Conservation (phyloP, 2,113 vertebrate species). For the Monopterus albus region DNA sequence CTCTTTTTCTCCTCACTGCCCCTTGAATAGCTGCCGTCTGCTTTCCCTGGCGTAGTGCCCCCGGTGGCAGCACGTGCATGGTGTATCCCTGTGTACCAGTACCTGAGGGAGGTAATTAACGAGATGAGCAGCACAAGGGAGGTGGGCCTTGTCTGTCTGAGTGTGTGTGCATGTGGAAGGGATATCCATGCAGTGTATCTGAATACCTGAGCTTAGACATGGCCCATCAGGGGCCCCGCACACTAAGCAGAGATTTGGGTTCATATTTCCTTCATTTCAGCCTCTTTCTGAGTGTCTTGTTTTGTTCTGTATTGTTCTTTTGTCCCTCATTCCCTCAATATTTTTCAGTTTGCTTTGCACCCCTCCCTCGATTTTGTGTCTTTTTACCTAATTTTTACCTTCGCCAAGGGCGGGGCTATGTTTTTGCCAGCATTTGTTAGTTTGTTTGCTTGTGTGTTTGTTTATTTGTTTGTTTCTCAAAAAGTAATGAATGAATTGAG, state of each 20-base stretch:
- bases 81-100: constrained; percentile 56
- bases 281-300: background rate
- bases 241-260: constrained; percentile 27
- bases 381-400: no score
- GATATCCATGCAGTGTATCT: constrained; percentile 28
- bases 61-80: constrained; percentile 51
- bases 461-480: no score
- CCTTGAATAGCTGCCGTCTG: constrained; percentile 73
- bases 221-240: background rate
- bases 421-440: no score
- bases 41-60: constrained; percentile 71
- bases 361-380: no score
- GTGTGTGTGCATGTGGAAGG: constrained; percentile 17
- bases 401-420: no score
- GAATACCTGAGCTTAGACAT: constrained; percentile 25
- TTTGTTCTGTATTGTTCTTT: background rate
- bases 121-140: constrained; percentile 63
- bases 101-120: constrained; percentile 82
- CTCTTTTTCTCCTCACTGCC: constrained; percentile 56
- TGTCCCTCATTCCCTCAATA: background rate
- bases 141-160: constrained; percentile 21
- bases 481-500: no score
- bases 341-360: background rate
- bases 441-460: no score
- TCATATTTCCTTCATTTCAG: constrained; percentile 12